A percentile compares a stretch with the other conserved stretches of the same genome.
Conservation (phyloP, 2,113 vertebrate genomes). For the Empidonax alnorum region DNA sequence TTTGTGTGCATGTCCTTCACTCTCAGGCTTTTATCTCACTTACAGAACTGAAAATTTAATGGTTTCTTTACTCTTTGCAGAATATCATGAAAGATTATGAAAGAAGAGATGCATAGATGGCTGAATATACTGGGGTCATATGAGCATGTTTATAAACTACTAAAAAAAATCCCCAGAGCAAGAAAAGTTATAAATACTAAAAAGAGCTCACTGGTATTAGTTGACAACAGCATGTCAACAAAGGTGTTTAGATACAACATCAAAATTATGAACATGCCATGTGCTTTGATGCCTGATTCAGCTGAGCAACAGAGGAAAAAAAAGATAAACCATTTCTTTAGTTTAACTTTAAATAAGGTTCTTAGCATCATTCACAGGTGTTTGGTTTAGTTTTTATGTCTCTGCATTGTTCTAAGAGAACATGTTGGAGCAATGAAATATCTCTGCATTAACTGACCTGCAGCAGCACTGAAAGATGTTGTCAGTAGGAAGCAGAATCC, state of each 20-base stretch:
- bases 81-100: not conserved
- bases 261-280: not conserved
- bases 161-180: not conserved
- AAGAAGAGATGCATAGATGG: not conserved
- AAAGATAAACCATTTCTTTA: not conserved
- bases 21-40: not conserved
- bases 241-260: not conserved
- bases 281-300: not conserved
- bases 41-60: not conserved
- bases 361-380: not conserved
- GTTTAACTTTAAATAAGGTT: slow-evolving; percentile 30
- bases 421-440: slow-evolving; percentile 11
- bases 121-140: not conserved
- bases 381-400: not conserved
- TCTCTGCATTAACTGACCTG: slow-evolving; percentile 8
- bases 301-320: not conserved
- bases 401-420: not conserved
- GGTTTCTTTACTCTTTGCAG: not conserved
- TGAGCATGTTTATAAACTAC: not conserved
- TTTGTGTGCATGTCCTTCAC: not conserved
- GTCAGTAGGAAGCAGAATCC: slow-evolving; percentile 51
- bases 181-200: not conserved
- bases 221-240: not conserved
- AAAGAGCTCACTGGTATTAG: not conserved
- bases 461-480: slow-evolving; percentile 12